Percentiles rank a stretch among this genome's conserved stretches.
Evolutionary conservation across 1,140 invertebrate species (phyloP).

Genomic region (Sitobion miscanthi): DNA sequence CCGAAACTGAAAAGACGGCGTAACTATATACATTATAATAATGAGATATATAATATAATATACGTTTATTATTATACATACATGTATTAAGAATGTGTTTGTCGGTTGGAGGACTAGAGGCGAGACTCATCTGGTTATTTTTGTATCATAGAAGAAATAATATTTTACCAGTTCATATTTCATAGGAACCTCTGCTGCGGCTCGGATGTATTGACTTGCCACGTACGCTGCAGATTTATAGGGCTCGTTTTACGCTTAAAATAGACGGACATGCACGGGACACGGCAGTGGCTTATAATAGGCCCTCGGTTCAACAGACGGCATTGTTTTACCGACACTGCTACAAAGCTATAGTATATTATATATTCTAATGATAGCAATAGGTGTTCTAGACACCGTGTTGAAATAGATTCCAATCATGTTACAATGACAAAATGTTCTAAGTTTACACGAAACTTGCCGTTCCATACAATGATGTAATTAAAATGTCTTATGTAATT

Average conservation of each 20-base stretch:
- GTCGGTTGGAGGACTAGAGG: not conserved
- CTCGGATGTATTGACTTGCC: not conserved
- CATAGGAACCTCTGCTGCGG: not conserved
- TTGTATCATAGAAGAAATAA: constrained; percentile 7
- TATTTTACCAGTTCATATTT: constrained; percentile 56
- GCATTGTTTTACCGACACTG: constrained; percentile 34
- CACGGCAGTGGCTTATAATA: constrained; percentile 35
- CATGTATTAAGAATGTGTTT: not conserved
- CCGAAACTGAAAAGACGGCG: not conserved
- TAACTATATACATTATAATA: not conserved
- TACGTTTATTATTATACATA: not conserved
- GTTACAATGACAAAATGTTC: not conserved
- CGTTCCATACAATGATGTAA: not conserved
- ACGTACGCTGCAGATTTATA: constrained; percentile 31
- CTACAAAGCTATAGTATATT: not conserved
- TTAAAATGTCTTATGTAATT: too few species aligned
- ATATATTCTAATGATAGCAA: constrained; percentile 2
- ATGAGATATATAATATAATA: not conserved
- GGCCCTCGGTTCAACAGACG: constrained; percentile 14
- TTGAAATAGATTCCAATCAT: not conserved
- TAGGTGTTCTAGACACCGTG: not conserved
- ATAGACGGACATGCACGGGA: constrained; percentile 33
- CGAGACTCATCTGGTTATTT: not conserved
- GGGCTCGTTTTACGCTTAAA: constrained; percentile 45
- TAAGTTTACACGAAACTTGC: not conserved